Base-by-base conservation (phyloP, 2,113 vertebrate species). In the Gavialis gangeticus region DNA sequence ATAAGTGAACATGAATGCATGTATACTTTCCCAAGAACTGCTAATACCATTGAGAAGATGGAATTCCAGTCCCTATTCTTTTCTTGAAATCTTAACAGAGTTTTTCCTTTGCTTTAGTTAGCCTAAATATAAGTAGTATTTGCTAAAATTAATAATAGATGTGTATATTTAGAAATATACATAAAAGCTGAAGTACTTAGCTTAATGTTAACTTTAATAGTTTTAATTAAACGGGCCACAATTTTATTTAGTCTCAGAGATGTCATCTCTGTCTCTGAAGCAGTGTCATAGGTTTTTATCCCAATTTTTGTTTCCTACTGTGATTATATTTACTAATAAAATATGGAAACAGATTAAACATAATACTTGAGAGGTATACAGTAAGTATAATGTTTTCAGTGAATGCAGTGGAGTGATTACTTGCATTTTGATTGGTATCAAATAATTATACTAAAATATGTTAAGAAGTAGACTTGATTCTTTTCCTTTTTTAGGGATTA, bases 401-500 rank as follows among this genome's bases (percentile, higher is more conserved):
- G 87, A 81, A 54, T 95, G 27, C 55, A 63, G 60, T 56, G 5
- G 17, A 63, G 12, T 21, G 30, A 25, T 91, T 10, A 73, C 85
- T 69, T 94, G 57, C 10, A 18, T 93, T 92, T 21, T 86, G 3
- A 85, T 89, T 89, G 22, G 55, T 76, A 2, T n/a, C 57, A 37
- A 94, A 25, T 58, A 75, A 18, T 84, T 82, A 3, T 89, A 19
- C 86, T 80, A 57, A 90, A 69, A 85, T 12, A 79, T 88, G 34
- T 84, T 58, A 95, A 91, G 75, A 82, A 88, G 56, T 60, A 1
- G 60, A 34, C 17, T 13, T 79, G n/a, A 58, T 62, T 87, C 1
- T 76, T 84, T 84, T 76, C 57, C 58, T 1, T 84, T 97, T 95
- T 91, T 97, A 99, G 99, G 99, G 99, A 55, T 98, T 99, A 89